These are phyloP conservation scores for Mellilla xanthometata DNA, from an alignment of 2,888 invertebrate species.

Conservation along the genomic window DNA sequence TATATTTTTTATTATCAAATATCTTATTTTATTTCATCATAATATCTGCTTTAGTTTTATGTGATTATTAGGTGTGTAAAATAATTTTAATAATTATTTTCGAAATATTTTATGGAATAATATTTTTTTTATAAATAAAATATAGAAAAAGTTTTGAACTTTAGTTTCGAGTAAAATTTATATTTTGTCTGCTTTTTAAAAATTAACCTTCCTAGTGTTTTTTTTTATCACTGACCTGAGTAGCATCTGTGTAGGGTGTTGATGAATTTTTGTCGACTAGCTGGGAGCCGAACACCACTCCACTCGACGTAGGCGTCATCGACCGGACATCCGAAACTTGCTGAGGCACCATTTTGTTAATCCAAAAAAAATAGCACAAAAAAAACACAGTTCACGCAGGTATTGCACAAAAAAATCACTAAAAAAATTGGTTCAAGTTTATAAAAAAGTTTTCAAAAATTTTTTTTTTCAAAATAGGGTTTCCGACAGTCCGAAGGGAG, in stretches of 20 bases:
- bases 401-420: conserved; percentile 69
- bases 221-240: conserved; percentile 88
- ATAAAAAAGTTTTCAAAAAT: conserved; percentile 26
- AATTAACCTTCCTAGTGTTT: background rate
- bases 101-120: too few relatives aligned
- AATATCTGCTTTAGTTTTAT: too few relatives aligned
- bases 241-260: conserved; percentile 99
- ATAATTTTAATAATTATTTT: too few relatives aligned
- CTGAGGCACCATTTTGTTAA: conserved; percentile 88
- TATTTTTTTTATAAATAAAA: too few relatives aligned
- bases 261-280: conserved; percentile 94
- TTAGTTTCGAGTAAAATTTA: too few relatives aligned
- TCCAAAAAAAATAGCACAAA: conserved; percentile 57
- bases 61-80: too few relatives aligned
- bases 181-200: too few relatives aligned
- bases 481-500: conserved; percentile 68
- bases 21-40: too few relatives aligned
- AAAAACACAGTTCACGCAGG: conserved; percentile 69
- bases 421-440: conserved; percentile 43
- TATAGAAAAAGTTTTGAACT: too few relatives aligned
- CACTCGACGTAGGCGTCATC: conserved; percentile 84
- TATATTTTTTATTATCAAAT: too few relatives aligned
- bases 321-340: conserved; percentile 84
- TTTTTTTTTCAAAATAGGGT: conserved; percentile 28
- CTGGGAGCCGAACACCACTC: conserved; percentile 93